These are phyloP conservation scores for Neelides sp. DNA, from an alignment of 1,140 invertebrate species.

Conservation along the genomic window DNA sequence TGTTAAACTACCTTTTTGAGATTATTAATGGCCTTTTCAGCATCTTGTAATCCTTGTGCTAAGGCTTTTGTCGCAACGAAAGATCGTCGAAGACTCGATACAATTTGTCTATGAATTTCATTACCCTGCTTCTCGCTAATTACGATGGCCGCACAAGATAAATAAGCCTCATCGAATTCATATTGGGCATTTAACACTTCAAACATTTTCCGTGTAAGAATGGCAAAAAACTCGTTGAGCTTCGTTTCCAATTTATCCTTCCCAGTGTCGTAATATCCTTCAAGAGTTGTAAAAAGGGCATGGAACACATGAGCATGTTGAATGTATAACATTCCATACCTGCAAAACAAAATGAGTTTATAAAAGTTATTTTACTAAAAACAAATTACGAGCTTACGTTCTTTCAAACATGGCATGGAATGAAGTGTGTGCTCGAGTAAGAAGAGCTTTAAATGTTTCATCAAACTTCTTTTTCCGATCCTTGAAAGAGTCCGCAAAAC, in stretches of 20 bases:
- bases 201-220: constrained; percentile 92
- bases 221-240: constrained; percentile 85
- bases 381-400: constrained; percentile 23
- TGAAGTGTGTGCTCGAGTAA: constrained; percentile 24
- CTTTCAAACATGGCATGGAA: constrained; percentile 31
- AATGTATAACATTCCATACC: constrained; percentile 85
- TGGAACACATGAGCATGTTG: constrained; percentile 85
- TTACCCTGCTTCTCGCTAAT: constrained; percentile 28
- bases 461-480: constrained; percentile 28
- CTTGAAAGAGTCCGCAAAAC: constrained; percentile 17
- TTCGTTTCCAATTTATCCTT: constrained; percentile 65
- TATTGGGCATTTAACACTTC: constrained; percentile 83
- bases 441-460: constrained; percentile 24
- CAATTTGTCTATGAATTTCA: constrained; percentile 30
- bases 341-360: constrained; percentile 6
- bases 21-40: constrained; percentile 66
- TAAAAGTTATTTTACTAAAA: neutral
- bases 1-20: constrained; percentile 68
- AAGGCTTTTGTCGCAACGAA: constrained; percentile 90
- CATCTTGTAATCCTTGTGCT: constrained; percentile 69
- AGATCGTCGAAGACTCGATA: constrained; percentile 44
- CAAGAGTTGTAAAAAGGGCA: constrained; percentile 77
- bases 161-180: constrained; percentile 53
- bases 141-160: constrained; percentile 29
- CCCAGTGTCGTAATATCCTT: constrained; percentile 75